Base-by-base conservation (phyloP, 1,140 invertebrate genomes). In the Ptiloglossa arizonensis region DNA sequence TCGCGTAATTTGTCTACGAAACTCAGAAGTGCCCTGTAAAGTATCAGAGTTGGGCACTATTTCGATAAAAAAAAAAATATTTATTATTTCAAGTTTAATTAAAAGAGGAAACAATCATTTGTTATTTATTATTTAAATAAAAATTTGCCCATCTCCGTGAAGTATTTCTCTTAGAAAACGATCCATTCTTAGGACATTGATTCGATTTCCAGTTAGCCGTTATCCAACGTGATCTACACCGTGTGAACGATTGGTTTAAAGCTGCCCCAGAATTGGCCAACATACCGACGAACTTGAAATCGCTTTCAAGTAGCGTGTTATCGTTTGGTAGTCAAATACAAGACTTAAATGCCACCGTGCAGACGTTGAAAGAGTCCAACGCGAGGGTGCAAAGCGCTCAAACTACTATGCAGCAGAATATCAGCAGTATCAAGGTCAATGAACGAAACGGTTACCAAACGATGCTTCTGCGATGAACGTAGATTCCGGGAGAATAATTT, bases 301-400 rank as follows among this genome's bases (percentile, higher is more conserved):
- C 91, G 9, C 79, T 95, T 38, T 91, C 93, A 54, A 90, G 89
- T n/a, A 94, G 91, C 71, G 94, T 95, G 6, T 94, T 93, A 5
- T 90, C 93, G 48, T 93, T 95, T 70, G 95, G 95, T 3, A 94
- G 94, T 70, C 93, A 93, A 80, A 92, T 94, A 75, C 80, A 87
- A 44, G 93, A 94, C 76, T 83, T 94, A 24, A 83, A 86, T 41
- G 81, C 87, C 0, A 92, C 90, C 0, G 90, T 92, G 5, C 81
- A 88, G 0, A 87, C 78, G 1, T 79, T 93, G 24, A 92, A 93
- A 67, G 89, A 90, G n/a, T 89, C 88, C 11, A 90, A 90, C 29
- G 63, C 75, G 4, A 90, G 87, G 52, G 60, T 93, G 22, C 88
- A 92, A 67, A 87, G 91, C 73, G 78, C 76, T n/a, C 91, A 93